Evolutionary conservation across 2,888 invertebrate species (phyloP).

Genomic region (Sisyra nigra): DNA sequence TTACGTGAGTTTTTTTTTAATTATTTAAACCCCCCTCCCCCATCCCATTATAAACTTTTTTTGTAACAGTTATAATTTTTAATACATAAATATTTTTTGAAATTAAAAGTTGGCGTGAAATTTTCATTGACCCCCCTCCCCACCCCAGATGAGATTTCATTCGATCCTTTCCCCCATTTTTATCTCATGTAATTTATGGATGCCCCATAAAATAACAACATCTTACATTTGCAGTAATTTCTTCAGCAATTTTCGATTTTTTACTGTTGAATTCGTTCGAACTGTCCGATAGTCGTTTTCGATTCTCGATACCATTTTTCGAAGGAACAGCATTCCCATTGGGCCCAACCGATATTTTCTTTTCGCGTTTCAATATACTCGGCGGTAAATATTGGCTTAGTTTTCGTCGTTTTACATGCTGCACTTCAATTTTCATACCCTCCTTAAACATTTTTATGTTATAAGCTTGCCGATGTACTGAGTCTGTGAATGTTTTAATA

Average conservation of each 20-base stretch:
- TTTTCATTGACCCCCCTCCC: too few species aligned
- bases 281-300: constrained; percentile 17
- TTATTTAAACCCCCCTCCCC: too few species aligned
- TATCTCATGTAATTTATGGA: too few species aligned
- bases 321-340: constrained; percentile 7
- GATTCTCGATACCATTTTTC: constrained; percentile 12
- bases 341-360: constrained; percentile 34
- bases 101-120: too few species aligned
- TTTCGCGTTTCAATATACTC: constrained; percentile 52
- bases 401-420: constrained; percentile 72
- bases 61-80: too few species aligned
- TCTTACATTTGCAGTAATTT: constrained; percentile 11
- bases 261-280: constrained; percentile 14
- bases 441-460: constrained; percentile 52
- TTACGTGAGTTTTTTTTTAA: too few species aligned
- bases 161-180: too few species aligned
- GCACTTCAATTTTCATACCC: constrained; percentile 69
- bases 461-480: constrained; percentile 63
- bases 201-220: neutral
- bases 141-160: too few species aligned
- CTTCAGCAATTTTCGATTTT: constrained; percentile 14
- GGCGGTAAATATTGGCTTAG: constrained; percentile 55
- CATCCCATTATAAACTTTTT: too few species aligned
- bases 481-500: constrained; percentile 79
- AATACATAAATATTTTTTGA: too few species aligned